phyloP scores from a whole-genome alignment of 2,797 vertebrate species.

The Scarus forsteni region DNA sequence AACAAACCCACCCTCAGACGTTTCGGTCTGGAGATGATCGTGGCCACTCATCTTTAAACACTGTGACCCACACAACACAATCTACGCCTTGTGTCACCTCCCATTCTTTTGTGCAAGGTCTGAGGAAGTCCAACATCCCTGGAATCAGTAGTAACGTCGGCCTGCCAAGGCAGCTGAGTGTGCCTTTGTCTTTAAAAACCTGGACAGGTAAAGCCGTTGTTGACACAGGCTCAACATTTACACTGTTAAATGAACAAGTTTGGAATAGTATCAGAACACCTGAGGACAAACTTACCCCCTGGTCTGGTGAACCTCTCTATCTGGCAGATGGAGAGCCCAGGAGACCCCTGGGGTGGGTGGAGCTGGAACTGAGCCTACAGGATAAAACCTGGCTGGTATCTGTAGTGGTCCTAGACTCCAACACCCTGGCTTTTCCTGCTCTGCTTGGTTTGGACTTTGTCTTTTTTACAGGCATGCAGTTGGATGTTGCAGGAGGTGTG shows the following conservation, averaged over 20 bases:
- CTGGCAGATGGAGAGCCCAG: too few relatives aligned
- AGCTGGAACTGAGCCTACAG: neutral
- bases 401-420: neutral
- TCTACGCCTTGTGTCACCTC: too few relatives aligned
- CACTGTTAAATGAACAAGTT: neutral
- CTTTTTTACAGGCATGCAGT: neutral
- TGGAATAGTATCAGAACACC: too few relatives aligned
- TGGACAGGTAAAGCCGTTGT: constrained; percentile 1
- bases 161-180: neutral
- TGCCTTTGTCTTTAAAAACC: neutral
- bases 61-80: too few relatives aligned
- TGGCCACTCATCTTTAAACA: too few relatives aligned
- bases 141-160: neutral
- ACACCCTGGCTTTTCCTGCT: neutral
- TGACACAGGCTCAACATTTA: neutral
- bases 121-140: neutral
- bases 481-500: neutral
- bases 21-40: neutral
- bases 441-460: neutral
- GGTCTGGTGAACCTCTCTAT: too few relatives aligned
- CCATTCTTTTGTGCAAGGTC: too few relatives aligned
- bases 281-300: too few relatives aligned
- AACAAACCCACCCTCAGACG: neutral
- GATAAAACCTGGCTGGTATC: neutral
- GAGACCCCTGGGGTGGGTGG: too few relatives aligned